Conservation (phyloP, 1,140 invertebrate genomes). For the Anthonomus grandis region DNA sequence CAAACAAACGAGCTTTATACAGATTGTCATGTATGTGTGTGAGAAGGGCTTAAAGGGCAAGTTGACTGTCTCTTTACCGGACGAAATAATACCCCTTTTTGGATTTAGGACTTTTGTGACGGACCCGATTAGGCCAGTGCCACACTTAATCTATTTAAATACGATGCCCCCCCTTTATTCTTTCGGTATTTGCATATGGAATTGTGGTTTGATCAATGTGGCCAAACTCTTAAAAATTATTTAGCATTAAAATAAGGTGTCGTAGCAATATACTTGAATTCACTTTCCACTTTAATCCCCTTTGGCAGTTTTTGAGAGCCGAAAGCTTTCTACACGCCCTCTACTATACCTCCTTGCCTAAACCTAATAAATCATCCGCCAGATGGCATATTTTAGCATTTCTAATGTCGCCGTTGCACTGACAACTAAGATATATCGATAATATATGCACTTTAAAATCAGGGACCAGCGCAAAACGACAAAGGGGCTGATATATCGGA, state of each 20-base stretch:
- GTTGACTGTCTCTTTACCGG: constrained; percentile 18
- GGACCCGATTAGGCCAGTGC: constrained; percentile 16
- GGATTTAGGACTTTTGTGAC: constrained; percentile 18
- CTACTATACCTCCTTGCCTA: constrained; percentile 9
- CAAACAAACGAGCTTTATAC: constrained; percentile 20
- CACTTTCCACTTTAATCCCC: constrained; percentile 23
- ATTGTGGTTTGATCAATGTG: not conserved
- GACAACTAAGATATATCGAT: constrained; percentile 47
- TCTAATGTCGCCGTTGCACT: constrained; percentile 44
- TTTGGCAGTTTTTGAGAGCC: constrained; percentile 1
- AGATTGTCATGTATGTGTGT: constrained; percentile 20
- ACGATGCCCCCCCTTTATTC: constrained; percentile 4
- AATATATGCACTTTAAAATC: constrained; percentile 48
- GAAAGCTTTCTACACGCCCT: constrained; percentile 20
- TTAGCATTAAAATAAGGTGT: constrained; percentile 3
- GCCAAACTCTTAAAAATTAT: no score
- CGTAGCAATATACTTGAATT: constrained; percentile 5
- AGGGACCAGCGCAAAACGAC: constrained; percentile 29
- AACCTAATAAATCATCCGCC: constrained; percentile 46
- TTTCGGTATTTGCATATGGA: constrained; percentile 13
- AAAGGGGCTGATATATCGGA: constrained; percentile 30
- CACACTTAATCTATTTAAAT: constrained; percentile 21
- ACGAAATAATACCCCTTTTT: constrained; percentile 18
- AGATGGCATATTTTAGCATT: constrained; percentile 51
- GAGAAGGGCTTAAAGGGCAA: constrained; percentile 20